Evolutionary conservation across 2,888 invertebrate genomes (phyloP).

Genomic region (Miltochrista miniata): DNA sequence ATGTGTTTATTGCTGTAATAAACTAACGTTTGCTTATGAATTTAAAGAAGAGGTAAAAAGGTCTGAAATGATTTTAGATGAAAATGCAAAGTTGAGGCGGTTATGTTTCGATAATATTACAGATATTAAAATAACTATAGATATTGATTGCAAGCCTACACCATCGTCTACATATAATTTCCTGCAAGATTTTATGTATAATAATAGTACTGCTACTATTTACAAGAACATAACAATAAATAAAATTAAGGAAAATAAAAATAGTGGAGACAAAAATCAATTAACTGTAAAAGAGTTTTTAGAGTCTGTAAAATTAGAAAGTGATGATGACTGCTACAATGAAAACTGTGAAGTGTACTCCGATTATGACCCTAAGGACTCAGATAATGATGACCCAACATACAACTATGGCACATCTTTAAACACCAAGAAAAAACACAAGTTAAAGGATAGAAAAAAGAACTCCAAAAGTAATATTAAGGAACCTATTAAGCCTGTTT

Average conservation of each 20-base stretch:
- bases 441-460: constrained; percentile 2
- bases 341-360: constrained; percentile 31
- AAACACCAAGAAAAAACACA: constrained; percentile 10
- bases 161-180: constrained; percentile 21
- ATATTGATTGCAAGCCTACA: constrained; percentile 31
- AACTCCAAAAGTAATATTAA: constrained; percentile 17
- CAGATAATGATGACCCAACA: constrained; percentile 19
- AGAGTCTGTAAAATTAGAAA: constrained; percentile 47
- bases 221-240: constrained; percentile 46
- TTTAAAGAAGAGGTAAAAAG: constrained; percentile 57
- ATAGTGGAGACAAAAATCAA: constrained; percentile 30
- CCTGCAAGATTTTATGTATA: constrained; percentile 25
- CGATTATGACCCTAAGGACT: constrained; percentile 7
- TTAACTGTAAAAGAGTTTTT: constrained; percentile 51
- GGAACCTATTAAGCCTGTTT: constrained; percentile 51
- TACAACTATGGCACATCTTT: background rate
- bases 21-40: constrained; percentile 51
- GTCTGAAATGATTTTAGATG: constrained; percentile 48
- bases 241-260: constrained; percentile 27
- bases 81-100: constrained; percentile 39
- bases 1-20: constrained; percentile 63
- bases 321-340: constrained; percentile 41
- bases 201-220: constrained; percentile 22
- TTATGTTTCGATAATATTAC: constrained; percentile 51
- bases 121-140: constrained; percentile 51